Conservation (phyloP, 2,797 vertebrate species). For the Lepus townsendii region DNA sequence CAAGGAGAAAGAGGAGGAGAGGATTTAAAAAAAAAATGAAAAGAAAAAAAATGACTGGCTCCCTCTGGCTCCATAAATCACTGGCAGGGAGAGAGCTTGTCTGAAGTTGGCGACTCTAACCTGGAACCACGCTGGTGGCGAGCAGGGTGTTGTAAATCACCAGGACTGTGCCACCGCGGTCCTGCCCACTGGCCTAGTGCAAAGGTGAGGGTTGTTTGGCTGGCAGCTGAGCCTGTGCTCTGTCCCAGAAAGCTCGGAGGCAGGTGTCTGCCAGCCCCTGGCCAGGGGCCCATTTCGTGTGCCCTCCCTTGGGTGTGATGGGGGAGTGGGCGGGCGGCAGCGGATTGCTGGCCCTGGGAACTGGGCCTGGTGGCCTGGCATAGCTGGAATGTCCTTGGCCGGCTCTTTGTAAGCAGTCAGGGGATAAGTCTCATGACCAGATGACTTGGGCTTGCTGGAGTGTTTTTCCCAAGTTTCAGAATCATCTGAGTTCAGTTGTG, state of each 20-base stretch:
- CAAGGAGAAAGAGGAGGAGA: conserved; percentile 22
- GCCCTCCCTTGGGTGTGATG: conserved; percentile 59
- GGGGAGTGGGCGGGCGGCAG: background rate
- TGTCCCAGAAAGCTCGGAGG: conserved; percentile 69
- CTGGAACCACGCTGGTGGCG: conserved; percentile 50
- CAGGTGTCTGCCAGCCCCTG: conserved; percentile 80
- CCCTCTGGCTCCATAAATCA: conserved; percentile 78
- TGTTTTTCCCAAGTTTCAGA: conserved; percentile 66
- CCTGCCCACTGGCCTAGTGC: background rate
- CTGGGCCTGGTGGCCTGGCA: conserved; percentile 56
- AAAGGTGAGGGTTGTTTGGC: conserved; percentile 66
- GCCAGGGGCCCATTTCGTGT: conserved; percentile 39
- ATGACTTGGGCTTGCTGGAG: conserved; percentile 66
- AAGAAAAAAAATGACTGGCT: conserved; percentile 45
- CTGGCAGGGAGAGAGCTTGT: conserved; percentile 69
- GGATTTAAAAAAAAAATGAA: too few relatives aligned
- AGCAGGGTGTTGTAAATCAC: conserved; percentile 79
- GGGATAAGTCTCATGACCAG: conserved; percentile 75
- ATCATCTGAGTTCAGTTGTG: conserved; percentile 73
- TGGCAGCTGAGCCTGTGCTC: conserved; percentile 78
- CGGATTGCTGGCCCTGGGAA: conserved; percentile 55
- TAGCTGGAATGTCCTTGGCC: conserved; percentile 80
- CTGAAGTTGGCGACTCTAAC: conserved; percentile 61
- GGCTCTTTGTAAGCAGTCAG: conserved; percentile 74
- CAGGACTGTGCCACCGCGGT: conserved; percentile 68